Base-by-base conservation (phyloP, 2,888 invertebrate species). In the Drosophila kambysellisi region DNA sequence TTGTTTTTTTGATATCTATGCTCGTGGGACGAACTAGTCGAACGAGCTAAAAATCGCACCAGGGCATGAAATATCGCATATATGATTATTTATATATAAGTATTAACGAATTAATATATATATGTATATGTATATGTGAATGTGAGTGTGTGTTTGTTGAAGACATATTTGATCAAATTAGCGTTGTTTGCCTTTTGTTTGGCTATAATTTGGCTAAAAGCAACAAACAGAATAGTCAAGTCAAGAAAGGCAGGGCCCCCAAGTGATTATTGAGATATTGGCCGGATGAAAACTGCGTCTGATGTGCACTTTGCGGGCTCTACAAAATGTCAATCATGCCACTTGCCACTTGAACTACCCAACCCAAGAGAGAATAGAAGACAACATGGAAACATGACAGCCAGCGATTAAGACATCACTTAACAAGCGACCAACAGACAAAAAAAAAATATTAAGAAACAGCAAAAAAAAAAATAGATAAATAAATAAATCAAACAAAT, bases 11-110 rank as follows among this genome's bases (percentile, higher is more conserved):
- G 41, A 72, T 82, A 64, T 78, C 52, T 74, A 79, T 79, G 41
- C 69, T 87, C 77, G 87, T 87, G 90, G 87, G 87, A 74, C 85
- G 87, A 86, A 90, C 75, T 83, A 87, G 90, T 86, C 79, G 82
- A 89, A 71, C 82, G 65, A 83, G 87, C 82, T 81, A 75, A 83
- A 81, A 83, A 79, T 88, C 90, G 72, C 90, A 79, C 84, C 76
- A 79, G 68, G 71, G 76, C 84, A 83, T 62, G 83, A 89, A 89
- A 89, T 82, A 85, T 75, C 71, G 50, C 78, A 70, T 71, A 68
- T 58, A 66, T 41, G 71, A 64, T 76, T 58, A 64, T 76, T 51
- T 56, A 4, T 56, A 37, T 37, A 43, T 8, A 17, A 11, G 17
- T 56, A 70, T 77, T 66, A 68, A 76, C 54, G 64, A 59, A 63